Percentiles rank a stretch among this genome's conserved stretches.
phyloP scores from a whole-genome alignment of 2,113 vertebrate genomes.

The Rhea americana region DNA sequence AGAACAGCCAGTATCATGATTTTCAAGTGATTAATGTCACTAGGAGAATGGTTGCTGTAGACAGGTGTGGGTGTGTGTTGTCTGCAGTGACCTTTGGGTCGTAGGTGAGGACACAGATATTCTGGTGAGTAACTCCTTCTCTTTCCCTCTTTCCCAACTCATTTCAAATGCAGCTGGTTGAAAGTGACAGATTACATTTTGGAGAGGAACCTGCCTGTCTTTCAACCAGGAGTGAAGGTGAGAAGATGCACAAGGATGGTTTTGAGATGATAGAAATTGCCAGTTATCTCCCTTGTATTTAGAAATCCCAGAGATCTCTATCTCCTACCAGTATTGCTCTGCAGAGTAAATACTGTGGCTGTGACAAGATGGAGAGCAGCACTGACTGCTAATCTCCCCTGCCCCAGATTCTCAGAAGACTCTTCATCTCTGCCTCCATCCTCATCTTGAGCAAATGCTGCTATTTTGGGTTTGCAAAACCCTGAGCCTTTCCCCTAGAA shows the following conservation, averaged over 20 bases:
- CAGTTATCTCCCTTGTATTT: neutral
- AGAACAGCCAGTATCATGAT: neutral
- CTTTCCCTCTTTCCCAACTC: neutral
- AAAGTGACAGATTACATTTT: slow-evolving; percentile 90
- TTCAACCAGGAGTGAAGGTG: slow-evolving; percentile 92
- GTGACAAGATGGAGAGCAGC: neutral
- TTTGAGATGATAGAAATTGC: neutral
- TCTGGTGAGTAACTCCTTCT: neutral
- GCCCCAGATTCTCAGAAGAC: neutral
- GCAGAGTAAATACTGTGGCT: neutral
- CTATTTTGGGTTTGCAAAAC: neutral
- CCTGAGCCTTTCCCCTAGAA: neutral
- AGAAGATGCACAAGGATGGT: neutral
- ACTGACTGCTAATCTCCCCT: neutral
- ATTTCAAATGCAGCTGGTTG: slow-evolving; percentile 83
- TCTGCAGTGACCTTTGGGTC: neutral
- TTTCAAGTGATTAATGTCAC: neutral
- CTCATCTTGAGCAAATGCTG: neutral
- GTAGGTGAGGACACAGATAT: neutral
- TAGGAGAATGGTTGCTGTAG: neutral
- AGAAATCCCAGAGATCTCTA: neutral
- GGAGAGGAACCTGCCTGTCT: slow-evolving; percentile 86
- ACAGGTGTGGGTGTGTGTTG: neutral
- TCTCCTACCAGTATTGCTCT: neutral
- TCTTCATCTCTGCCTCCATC: neutral